Evolutionary conservation across 2,113 vertebrate genomes (phyloP).

Genomic region (Ovis aries): DNA sequence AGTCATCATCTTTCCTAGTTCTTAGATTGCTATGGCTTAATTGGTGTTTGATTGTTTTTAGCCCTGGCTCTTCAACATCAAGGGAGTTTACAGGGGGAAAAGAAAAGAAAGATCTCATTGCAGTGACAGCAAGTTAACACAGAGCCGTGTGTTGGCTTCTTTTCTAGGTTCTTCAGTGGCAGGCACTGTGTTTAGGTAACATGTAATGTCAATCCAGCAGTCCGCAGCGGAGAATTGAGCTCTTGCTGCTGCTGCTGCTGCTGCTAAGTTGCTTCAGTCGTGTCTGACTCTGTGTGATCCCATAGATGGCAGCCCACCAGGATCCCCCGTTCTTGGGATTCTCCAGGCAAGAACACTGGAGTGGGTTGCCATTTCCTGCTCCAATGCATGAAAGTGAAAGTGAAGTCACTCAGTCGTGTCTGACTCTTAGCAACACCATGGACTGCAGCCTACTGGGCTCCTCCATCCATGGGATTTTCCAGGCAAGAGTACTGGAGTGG

Average conservation of each 20-base stretch:
- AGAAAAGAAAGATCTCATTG: background rate
- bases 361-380: too few species aligned
- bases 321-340: too few species aligned
- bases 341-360: too few species aligned
- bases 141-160: background rate
- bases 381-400: too few species aligned
- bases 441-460: too few species aligned
- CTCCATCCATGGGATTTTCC: too few species aligned
- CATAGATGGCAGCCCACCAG: too few species aligned
- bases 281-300: too few species aligned
- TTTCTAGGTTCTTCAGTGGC: background rate
- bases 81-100: background rate
- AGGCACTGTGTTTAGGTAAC: background rate
- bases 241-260: background rate
- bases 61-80: slow-evolving; percentile 24
- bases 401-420: too few species aligned
- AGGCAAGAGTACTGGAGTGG: too few species aligned
- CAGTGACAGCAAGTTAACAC: background rate
- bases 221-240: background rate
- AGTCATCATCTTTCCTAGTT: slow-evolving; percentile 11
- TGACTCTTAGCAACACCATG: too few species aligned
- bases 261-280: too few species aligned
- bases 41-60: slow-evolving; percentile 57
- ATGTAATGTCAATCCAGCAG: background rate
- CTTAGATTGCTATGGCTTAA: slow-evolving; percentile 40